Evolutionary conservation across 2,888 invertebrate genomes (phyloP).

Genomic region (Drosophila leonis): DNA sequence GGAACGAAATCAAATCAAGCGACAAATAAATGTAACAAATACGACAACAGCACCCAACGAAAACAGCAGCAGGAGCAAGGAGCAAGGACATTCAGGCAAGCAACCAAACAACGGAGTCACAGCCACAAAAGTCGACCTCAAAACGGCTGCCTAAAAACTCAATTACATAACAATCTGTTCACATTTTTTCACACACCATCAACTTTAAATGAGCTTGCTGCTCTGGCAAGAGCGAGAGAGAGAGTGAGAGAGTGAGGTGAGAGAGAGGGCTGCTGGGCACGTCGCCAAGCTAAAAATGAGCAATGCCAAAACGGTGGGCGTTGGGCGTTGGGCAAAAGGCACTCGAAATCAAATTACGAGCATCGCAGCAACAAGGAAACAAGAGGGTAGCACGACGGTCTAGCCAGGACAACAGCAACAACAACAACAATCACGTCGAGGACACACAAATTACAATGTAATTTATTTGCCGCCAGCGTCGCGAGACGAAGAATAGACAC

Average conservation of each 20-base stretch:
- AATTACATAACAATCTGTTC: constrained; percentile 85
- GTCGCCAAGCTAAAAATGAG: constrained; percentile 61
- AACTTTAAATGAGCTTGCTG: constrained; percentile 81
- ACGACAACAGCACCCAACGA: constrained; percentile 55
- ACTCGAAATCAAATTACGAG: constrained; percentile 78
- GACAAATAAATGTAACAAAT: constrained; percentile 79
- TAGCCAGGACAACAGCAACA: constrained; percentile 54
- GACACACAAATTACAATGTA: constrained; percentile 82
- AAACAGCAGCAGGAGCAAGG: constrained; percentile 9
- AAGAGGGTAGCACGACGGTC: constrained; percentile 55
- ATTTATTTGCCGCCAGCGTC: constrained; percentile 76
- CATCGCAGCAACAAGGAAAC: constrained; percentile 31
- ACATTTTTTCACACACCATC: constrained; percentile 85
- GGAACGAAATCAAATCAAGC: constrained; percentile 74
- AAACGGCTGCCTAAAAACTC: constrained; percentile 84
- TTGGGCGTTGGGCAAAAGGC: constrained; percentile 48
- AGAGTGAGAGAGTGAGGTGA: background rate
- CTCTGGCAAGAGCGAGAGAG: background rate
- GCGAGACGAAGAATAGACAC: constrained; percentile 30
- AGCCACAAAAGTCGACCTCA: constrained; percentile 79
- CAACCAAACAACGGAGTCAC: constrained; percentile 44
- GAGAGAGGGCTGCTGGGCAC: constrained; percentile 51
- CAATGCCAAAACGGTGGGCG: constrained; percentile 72
- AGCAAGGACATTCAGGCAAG: constrained; percentile 29
- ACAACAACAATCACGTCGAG: constrained; percentile 54